Evolutionary conservation across 2,888 invertebrate species (phyloP).

Genomic region (Pegoplata infirma): DNA sequence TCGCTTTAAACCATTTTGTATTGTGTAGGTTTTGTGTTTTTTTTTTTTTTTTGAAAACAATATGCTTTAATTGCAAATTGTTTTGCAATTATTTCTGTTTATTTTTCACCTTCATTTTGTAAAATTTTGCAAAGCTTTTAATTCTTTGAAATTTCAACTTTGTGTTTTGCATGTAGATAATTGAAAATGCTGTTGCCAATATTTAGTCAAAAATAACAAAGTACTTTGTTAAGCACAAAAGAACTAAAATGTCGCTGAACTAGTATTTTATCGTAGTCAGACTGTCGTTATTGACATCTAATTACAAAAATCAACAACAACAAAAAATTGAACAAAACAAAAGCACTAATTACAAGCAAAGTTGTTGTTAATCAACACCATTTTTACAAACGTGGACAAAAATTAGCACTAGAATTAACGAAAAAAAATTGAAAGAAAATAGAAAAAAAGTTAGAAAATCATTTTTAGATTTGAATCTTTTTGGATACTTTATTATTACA

Average conservation of each 20-base stretch:
- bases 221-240: not conserved
- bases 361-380: not conserved
- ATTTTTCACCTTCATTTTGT: slow-evolving; percentile 3
- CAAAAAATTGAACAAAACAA: too few relatives aligned
- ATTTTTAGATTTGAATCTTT: too few relatives aligned
- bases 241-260: not conserved
- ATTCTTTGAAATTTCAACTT: not conserved
- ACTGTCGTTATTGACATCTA: not conserved
- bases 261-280: not conserved
- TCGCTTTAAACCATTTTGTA: too few relatives aligned
- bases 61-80: slow-evolving; percentile 24
- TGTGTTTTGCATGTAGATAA: not conserved
- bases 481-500: too few relatives aligned
- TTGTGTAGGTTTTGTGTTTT: too few relatives aligned
- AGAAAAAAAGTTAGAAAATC: too few relatives aligned
- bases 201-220: not conserved
- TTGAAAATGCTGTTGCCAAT: not conserved
- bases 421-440: too few relatives aligned
- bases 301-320: not conserved
- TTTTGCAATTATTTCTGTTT: not conserved
- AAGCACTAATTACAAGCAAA: too few relatives aligned
- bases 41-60: slow-evolving; percentile 11
- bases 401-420: too few relatives aligned
- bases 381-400: too few relatives aligned
- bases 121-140: not conserved